Evolutionary conservation across 2,888 invertebrate species (phyloP), one percentile per base, ranked within the genome.

Genomic region (Clepsis dumicolana): DNA sequence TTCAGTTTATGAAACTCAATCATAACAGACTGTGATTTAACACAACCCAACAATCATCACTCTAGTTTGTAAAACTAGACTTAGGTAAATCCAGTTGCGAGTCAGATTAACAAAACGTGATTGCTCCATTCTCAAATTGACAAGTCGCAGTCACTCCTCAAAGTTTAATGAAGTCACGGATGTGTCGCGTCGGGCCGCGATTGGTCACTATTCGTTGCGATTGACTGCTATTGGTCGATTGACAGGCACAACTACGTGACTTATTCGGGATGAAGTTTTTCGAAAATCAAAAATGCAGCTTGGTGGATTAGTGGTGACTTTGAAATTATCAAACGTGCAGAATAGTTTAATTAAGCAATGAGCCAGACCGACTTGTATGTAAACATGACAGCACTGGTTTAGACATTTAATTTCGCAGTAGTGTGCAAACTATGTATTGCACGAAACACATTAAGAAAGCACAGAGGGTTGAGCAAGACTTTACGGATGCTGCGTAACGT

Each of bases 31-130:
- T 24, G 24, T 50, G 14, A 24, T 18, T 12, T 32, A 35, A 29
- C n/a, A n/a, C n/a, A n/a, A 56, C 35, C 24, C 2, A 24, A 56
- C 8, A 12, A 16, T 18, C 12, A 18, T 18, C 1, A 4, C 29
- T 1, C 14, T 54, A 29, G n/a, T 12, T 32, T 4, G 56, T 25
- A 3, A 56, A 25, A 25, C 25, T 16, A 25, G 59, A 41, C 14
- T 14, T 16, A 32, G n/a, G n/a, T n/a, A 65, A 60, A 60, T 16
- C 59, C 60, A 41, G 29, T 65, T 41, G n/a, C 52, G 32, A 29
- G 65, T 64, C 56, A 50, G 64, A 64, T 65, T 65, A 59, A 53
- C 56, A 35, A 18, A 27, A 29, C 18, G 60, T 14, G n/a, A 56
- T 48, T 56, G 38, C 57, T 21, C n/a, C 21, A 21, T 24, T 8